Conservation (phyloP, 2,888 invertebrate genomes). For the Apodemia zela region DNA sequence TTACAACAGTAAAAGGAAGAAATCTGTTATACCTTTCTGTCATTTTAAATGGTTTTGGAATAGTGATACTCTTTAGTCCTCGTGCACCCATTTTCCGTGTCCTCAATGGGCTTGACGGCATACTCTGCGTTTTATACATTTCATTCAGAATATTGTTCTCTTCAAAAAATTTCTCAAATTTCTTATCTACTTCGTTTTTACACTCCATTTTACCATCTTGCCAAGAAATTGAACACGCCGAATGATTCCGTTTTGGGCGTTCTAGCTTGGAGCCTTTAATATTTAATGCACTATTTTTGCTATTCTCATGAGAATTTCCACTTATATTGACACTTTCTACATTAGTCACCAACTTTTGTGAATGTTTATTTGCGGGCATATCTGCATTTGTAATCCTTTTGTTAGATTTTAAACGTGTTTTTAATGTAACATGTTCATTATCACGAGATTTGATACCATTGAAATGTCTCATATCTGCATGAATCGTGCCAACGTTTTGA, state of each 20-base stretch:
- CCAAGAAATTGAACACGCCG: conserved; percentile 74
- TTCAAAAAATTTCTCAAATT: conserved; percentile 63
- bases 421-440: not conserved
- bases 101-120: conserved; percentile 79
- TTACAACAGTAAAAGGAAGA: not conserved
- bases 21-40: conserved; percentile 78
- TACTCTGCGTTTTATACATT: conserved; percentile 75
- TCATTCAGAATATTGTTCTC: conserved; percentile 43
- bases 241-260: conserved; percentile 61
- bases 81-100: conserved; percentile 52
- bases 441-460: not conserved
- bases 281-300: conserved; percentile 41
- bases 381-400: not conserved
- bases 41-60: conserved; percentile 86
- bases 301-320: conserved; percentile 24
- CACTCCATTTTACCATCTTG: conserved; percentile 57
- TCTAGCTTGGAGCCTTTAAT: conserved; percentile 45
- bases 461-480: not conserved
- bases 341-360: conserved; percentile 10
- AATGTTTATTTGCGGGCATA: not conserved
- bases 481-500: conserved; percentile 21
- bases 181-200: conserved; percentile 59
- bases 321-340: conserved; percentile 32
- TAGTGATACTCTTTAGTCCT: conserved; percentile 65
- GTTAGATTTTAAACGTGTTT: not conserved